Evolutionary conservation across 2,888 invertebrate genomes (phyloP), one percentile per base, ranked within the genome.

Genomic region (Nemotelus pantherinus): DNA sequence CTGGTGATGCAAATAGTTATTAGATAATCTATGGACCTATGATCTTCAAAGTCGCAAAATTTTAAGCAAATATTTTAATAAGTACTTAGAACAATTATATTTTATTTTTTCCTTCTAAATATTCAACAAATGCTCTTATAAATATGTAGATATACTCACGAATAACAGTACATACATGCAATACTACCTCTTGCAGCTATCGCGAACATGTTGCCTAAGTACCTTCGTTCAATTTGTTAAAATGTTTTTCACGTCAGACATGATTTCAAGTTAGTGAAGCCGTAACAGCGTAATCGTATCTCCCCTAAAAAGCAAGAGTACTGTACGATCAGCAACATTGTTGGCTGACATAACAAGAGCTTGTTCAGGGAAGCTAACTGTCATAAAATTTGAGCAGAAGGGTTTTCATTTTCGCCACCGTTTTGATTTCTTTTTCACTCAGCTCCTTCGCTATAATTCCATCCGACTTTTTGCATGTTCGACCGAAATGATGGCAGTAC

Each of bases 401-500:
- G 47, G 6, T 53, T 57, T 72, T 60, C 63, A 39, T 74, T 60
- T 47, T 60, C 48, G 9, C 63, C 50, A 25, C 41, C 25, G 48
- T 60, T 63, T 41, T 10, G 53, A 53, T 53, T 7, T 60, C 63
- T 41, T 2, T 53, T 25, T 9, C 9, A 58, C 5, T 47, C 44
- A 65, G 4, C 53, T 55, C n/a, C 41, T 41, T 43, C 70, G 43
- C 55, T 9, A 39, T 6, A 48, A 41, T 48, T 58, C 45, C 45
- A 25, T 44, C 72, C 41, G 9, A 3, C 41, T 74, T 43, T 41
- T 63, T 45, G 48, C 43, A 63, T 57, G 58, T 44, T 39, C n/a
- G 60, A 48, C 2, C 41, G 64, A 76, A 76, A 76, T 65, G 76
- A 65, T 76, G 64, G 64, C 65, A 50, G 76, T 76, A 76, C 76